phyloP scores from a whole-genome alignment of 2,888 invertebrate genomes.

The Drosophila demipolita region DNA sequence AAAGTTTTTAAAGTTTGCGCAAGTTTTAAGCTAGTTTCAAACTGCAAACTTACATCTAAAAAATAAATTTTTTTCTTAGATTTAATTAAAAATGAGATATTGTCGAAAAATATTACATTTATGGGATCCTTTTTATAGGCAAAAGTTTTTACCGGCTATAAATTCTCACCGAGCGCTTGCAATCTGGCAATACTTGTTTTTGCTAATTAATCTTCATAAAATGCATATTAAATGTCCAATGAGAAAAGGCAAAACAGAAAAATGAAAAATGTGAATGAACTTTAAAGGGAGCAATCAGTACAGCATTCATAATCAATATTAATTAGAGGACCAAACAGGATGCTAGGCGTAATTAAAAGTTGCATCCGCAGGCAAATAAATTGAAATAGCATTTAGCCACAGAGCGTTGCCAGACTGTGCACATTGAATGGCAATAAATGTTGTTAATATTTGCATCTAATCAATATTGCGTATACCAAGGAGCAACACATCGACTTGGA shows the following conservation, averaged over 20 bases:
- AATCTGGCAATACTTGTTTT: neutral
- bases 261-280: conserved; percentile 17
- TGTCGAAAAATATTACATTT: neutral
- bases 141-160: conserved; percentile 9
- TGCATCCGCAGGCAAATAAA: conserved; percentile 40
- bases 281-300: conserved; percentile 13
- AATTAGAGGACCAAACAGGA: conserved; percentile 47
- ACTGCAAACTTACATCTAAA: conserved; percentile 3
- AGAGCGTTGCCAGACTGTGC: conserved; percentile 27
- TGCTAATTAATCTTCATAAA: conserved; percentile 66
- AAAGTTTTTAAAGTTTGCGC: neutral
- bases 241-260: conserved; percentile 7
- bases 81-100: neutral
- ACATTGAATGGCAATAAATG: conserved; percentile 49
- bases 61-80: neutral
- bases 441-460: conserved; percentile 63
- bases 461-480: conserved; percentile 56
- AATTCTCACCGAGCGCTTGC: neutral
- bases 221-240: conserved; percentile 41
- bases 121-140: neutral
- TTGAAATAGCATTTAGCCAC: conserved; percentile 37
- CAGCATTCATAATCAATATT: conserved; percentile 65
- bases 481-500: conserved; percentile 29
- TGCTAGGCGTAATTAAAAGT: conserved; percentile 56
- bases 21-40: neutral